phyloP scores from a whole-genome alignment of 2,888 invertebrate species.

The Oscheius sp. region DNA sequence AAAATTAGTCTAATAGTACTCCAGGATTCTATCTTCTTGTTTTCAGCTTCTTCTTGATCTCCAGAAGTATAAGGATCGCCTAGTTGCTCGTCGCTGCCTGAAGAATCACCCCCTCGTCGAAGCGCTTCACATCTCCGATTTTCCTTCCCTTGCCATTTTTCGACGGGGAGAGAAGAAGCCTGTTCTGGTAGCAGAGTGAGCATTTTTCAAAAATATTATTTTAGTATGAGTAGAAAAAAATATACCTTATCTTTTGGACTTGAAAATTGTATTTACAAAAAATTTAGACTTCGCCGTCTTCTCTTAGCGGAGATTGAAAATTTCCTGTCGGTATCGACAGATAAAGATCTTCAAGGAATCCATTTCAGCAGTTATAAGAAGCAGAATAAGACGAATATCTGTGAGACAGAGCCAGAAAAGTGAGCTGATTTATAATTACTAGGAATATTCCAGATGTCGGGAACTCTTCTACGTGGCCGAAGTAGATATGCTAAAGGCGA shows the following conservation, averaged over 20 bases:
- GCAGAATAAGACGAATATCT: slow-evolving; percentile 43
- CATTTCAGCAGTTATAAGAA: slow-evolving; percentile 51
- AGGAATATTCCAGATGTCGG: slow-evolving; percentile 52
- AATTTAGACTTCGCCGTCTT: slow-evolving; percentile 61
- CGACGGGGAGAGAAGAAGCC: slow-evolving; percentile 63
- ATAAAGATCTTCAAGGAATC: slow-evolving; percentile 38
- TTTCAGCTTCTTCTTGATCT: slow-evolving; percentile 65
- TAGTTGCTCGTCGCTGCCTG: slow-evolving; percentile 57
- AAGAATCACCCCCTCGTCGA: slow-evolving; percentile 62
- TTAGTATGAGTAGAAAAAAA: not conserved
- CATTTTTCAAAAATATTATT: too few relatives aligned
- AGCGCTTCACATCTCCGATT: slow-evolving; percentile 65
- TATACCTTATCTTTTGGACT: not conserved
- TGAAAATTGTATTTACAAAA: not conserved
- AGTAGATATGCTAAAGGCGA: slow-evolving; percentile 68
- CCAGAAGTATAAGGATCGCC: slow-evolving; percentile 48
- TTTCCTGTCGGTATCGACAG: slow-evolving; percentile 42
- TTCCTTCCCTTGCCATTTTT: slow-evolving; percentile 67
- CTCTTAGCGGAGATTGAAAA: slow-evolving; percentile 62
- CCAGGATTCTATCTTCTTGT: not conserved
- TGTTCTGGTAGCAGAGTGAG: slow-evolving; percentile 62
- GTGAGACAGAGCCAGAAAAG: slow-evolving; percentile 56
- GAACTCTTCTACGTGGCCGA: slow-evolving; percentile 65
- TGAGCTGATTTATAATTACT: slow-evolving; percentile 9
- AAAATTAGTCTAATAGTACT: not conserved